Evolutionary conservation across 92 coral and sea anemone species (phyloP).

Genomic region (Scolanthus callimorphus): DNA sequence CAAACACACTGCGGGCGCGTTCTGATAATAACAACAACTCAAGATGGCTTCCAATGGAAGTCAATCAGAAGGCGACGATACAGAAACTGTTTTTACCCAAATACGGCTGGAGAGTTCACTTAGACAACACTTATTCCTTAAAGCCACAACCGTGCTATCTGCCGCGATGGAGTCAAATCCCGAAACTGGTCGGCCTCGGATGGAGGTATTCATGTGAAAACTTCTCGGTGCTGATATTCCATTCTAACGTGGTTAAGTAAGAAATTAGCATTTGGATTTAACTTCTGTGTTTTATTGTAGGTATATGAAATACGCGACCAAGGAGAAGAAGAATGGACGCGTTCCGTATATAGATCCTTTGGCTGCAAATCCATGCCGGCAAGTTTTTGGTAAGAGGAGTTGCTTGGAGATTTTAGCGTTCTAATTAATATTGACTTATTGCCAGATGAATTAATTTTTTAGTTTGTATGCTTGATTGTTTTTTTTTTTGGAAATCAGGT

Average conservation of each 20-base stretch:
- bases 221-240: no score
- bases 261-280: not conserved
- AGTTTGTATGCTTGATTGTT: no score
- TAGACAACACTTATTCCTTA: conserved; percentile 81
- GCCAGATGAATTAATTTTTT: no score
- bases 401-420: no score
- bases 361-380: conserved; percentile 94
- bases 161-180: conserved; percentile 98
- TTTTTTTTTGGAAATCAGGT: no score
- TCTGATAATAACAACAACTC: not conserved
- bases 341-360: conserved; percentile 95
- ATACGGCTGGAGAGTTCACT: conserved; percentile 95
- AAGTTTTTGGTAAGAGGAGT: conserved; percentile 94
- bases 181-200: conserved; percentile 88
- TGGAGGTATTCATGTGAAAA: conserved; percentile 81
- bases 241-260: no score
- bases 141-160: conserved; percentile 94
- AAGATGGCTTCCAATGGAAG: conserved; percentile 77
- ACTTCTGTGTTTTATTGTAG: conserved; percentile 40
- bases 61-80: conserved; percentile 46
- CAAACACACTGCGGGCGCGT: conserved; percentile 2
- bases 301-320: conserved; percentile 90
- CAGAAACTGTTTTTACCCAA: conserved; percentile 82
- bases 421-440: no score
- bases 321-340: conserved; percentile 87